phyloP scores from a whole-genome alignment of 2,888 invertebrate genomes.

The Mesorhabditis belari region DNA sequence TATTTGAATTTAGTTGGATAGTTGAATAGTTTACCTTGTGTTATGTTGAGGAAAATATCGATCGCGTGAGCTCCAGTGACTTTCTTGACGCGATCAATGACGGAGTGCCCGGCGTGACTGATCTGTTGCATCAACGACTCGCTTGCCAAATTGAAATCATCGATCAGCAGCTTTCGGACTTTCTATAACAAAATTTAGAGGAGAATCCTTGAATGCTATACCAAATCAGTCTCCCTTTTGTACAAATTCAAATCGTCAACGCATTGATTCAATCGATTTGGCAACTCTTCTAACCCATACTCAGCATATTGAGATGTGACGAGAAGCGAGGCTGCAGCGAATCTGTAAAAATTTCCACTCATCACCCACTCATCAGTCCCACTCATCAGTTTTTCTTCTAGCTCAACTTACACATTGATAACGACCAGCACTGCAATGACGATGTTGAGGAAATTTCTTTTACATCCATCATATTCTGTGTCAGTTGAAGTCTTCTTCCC shows the following conservation, averaged over 20 bases:
- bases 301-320: conserved; percentile 49
- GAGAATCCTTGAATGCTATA: conserved; percentile 1
- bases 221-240: conserved; percentile 46
- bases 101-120: conserved; percentile 25
- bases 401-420: conserved; percentile 40
- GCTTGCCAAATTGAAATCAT: conserved; percentile 42
- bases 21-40: conserved; percentile 14
- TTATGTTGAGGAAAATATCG: conserved; percentile 34
- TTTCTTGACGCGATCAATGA: conserved; percentile 40
- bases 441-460: conserved; percentile 35
- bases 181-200: conserved; percentile 22
- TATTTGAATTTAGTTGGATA: no score
- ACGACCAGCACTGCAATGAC: conserved; percentile 36
- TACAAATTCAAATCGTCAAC: conserved; percentile 48
- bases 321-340: conserved; percentile 41
- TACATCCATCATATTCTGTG: conserved; percentile 39
- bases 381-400: not conserved
- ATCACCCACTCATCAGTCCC: not conserved
- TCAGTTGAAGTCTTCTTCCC: conserved; percentile 31
- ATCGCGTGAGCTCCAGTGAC: conserved; percentile 42
- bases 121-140: conserved; percentile 30
- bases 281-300: conserved; percentile 45
- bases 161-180: conserved; percentile 42
- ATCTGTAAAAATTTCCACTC: conserved; percentile 19
- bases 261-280: conserved; percentile 46